Percentiles rank a stretch among this genome's conserved stretches.
Evolutionary conservation across 2,888 invertebrate genomes (phyloP).

Genomic region (Diloba caeruleocephala): DNA sequence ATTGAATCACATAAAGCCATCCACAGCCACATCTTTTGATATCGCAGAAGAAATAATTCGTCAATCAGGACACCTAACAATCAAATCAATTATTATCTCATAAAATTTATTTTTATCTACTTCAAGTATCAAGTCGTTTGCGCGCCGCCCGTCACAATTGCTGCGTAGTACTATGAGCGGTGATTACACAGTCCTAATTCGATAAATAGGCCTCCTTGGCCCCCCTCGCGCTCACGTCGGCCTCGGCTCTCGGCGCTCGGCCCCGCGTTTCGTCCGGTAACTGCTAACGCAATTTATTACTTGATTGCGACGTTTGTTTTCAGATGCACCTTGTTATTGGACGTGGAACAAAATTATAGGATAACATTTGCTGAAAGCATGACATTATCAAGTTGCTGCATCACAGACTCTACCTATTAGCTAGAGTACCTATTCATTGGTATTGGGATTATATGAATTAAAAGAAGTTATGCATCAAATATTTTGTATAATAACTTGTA

Average conservation of each 20-base stretch:
- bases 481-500: too few species aligned
- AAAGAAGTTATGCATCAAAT: too few species aligned
- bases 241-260: constrained; percentile 36
- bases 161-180: constrained; percentile 68
- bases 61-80: too few species aligned
- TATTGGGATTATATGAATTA: too few species aligned
- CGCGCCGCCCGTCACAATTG: constrained; percentile 56
- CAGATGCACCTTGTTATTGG: constrained; percentile 45
- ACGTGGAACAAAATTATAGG: constrained; percentile 16
- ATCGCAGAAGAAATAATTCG: too few species aligned
- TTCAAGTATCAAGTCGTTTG: constrained; percentile 57
- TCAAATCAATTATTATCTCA: not conserved
- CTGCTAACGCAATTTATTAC: constrained; percentile 76
- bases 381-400: too few species aligned
- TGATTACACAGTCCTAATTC: constrained; percentile 84
- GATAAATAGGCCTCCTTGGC: constrained; percentile 74
- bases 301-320: constrained; percentile 80
- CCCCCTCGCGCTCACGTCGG: constrained; percentile 34
- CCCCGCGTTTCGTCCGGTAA: constrained; percentile 46
- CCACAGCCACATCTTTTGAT: too few species aligned
- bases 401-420: too few species aligned
- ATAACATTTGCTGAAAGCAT: not conserved
- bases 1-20: too few species aligned
- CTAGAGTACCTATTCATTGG: too few species aligned
- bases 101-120: not conserved